Conservation (phyloP, 2,113 vertebrate genomes). For the Copsychus sechellarum region DNA sequence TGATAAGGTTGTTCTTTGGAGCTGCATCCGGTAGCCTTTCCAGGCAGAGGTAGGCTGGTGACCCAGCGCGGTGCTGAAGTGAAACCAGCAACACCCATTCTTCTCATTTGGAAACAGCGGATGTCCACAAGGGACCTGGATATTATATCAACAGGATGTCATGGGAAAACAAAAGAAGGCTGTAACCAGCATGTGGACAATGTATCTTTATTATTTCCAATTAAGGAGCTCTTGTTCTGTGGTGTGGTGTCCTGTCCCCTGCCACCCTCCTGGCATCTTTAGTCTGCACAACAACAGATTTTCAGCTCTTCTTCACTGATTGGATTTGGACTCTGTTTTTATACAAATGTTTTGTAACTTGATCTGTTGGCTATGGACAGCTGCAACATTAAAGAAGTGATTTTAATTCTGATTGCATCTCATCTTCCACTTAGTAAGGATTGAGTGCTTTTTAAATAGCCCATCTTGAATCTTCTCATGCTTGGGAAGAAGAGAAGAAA, state of each 20-base stretch:
- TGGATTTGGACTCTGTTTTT: slow-evolving; percentile 6
- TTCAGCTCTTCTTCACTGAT: not conserved
- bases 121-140: slow-evolving; percentile 17
- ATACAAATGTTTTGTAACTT: not conserved
- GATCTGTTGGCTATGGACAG: not conserved
- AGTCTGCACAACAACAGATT: not conserved
- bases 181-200: not conserved
- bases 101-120: slow-evolving; percentile 13
- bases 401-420: not conserved
- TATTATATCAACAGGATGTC: slow-evolving; percentile 58
- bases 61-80: not conserved
- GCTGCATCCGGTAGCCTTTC: not conserved
- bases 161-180: slow-evolving; percentile 45
- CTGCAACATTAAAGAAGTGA: not conserved
- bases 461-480: not conserved
- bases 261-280: not conserved
- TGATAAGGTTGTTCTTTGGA: slow-evolving; percentile 23
- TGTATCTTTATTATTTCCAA: slow-evolving; percentile 7
- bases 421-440: not conserved
- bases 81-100: slow-evolving; percentile 20
- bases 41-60: not conserved
- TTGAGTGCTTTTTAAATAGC: not conserved
- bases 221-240: slow-evolving; percentile 22
- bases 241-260: not conserved
- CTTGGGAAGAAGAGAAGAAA: not conserved